Evolutionary conservation across 2,797 vertebrate genomes (phyloP).

Genomic region (Falco rusticolus): DNA sequence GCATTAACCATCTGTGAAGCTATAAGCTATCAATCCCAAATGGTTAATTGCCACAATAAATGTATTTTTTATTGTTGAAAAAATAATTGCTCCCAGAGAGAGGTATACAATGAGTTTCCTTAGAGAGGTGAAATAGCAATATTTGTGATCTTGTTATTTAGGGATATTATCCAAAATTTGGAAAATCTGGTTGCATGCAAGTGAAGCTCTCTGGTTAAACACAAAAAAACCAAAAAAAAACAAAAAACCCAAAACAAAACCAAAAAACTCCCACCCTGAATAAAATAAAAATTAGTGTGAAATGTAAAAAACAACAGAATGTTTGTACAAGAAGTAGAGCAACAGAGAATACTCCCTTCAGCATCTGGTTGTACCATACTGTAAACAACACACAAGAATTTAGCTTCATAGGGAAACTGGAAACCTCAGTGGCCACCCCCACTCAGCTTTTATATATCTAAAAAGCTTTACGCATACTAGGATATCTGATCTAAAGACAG

Average conservation of each 20-base stretch:
- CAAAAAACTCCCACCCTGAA: no score
- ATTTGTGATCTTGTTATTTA: background rate
- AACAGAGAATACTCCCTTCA: background rate
- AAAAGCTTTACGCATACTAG: background rate
- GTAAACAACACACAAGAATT: background rate
- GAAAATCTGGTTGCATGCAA: background rate
- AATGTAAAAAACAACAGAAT: background rate
- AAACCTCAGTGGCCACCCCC: background rate
- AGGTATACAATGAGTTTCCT: background rate
- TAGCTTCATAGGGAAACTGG: background rate
- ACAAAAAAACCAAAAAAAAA: background rate
- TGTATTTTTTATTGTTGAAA: background rate
- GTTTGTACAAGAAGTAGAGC: background rate
- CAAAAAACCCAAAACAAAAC: no score
- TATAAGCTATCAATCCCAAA: background rate
- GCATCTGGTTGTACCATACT: background rate
- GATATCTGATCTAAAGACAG: background rate
- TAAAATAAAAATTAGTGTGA: background rate
- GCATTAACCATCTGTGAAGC: background rate
- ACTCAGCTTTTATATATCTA: background rate
- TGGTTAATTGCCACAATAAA: background rate
- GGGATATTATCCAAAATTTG: background rate
- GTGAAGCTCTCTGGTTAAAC: background rate
- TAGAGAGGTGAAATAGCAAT: background rate
- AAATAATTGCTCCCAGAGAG: background rate